Evolutionary conservation across 2,888 invertebrate genomes (phyloP).

Genomic region (Gymnocheta viridis): DNA sequence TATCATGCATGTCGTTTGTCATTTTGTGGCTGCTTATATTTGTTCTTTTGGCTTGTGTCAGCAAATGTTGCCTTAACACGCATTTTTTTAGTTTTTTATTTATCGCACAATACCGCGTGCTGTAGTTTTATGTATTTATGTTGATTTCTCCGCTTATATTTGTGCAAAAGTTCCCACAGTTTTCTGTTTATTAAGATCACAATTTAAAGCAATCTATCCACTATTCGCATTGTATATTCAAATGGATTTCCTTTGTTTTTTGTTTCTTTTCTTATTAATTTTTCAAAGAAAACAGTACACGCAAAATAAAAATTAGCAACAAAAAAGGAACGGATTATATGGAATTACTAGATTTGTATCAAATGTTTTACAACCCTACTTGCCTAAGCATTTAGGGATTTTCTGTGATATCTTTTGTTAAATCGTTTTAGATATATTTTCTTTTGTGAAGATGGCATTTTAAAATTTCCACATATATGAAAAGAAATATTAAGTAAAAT

Average conservation of each 20-base stretch:
- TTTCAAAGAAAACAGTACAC: constrained; percentile 30
- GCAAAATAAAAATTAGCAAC: constrained; percentile 57
- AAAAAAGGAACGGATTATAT: neutral
- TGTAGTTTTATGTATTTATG: constrained; percentile 56
- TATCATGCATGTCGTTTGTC: constrained; percentile 7
- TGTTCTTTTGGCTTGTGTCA: constrained; percentile 44
- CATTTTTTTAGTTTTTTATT: constrained; percentile 54
- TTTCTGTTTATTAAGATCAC: neutral
- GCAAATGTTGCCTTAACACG: constrained; percentile 67
- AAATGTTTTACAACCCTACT: neutral
- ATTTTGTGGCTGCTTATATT: constrained; percentile 13
- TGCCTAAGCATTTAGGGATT: no score
- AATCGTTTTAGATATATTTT: neutral
- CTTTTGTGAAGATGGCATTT: neutral
- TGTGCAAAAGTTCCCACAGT: neutral
- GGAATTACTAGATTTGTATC: neutral
- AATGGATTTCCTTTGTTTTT: constrained; percentile 12
- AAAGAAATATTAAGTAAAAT: no score
- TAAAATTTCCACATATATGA: no score
- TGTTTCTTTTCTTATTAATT: neutral
- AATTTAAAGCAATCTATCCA: neutral
- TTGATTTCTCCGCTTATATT: constrained; percentile 37
- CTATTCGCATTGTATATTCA: constrained; percentile 28
- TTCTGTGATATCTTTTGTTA: neutral
- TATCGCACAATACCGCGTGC: constrained; percentile 28